Percentiles rank a stretch among this genome's conserved stretches.
Conservation (phyloP, 2,888 invertebrate species). For the Yponomeuta sedellus region DNA sequence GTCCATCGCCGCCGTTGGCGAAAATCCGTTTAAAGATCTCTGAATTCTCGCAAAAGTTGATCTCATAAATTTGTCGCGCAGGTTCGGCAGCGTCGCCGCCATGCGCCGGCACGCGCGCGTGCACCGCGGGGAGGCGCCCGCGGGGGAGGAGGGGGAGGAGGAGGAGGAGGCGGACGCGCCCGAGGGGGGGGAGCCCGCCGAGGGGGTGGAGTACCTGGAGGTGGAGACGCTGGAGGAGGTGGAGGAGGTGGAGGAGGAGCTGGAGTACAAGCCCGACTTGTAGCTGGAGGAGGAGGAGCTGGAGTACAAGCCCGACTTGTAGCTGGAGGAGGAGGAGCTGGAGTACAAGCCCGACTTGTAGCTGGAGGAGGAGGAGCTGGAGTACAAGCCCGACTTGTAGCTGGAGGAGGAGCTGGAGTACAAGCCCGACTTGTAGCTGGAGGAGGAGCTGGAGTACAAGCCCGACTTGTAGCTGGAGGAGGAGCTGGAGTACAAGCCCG, state of each 20-base stretch:
- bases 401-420: constrained; percentile 31
- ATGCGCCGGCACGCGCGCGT: constrained; percentile 55
- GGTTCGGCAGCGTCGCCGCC: constrained; percentile 57
- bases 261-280: constrained; percentile 21
- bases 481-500: constrained; percentile 41
- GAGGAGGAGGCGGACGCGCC: constrained; percentile 21
- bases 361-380: constrained; percentile 31
- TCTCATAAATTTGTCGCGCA: constrained; percentile 24
- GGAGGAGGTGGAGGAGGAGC: constrained; percentile 30
- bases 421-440: too few species aligned
- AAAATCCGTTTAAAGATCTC: neutral
- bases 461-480: constrained; percentile 55
- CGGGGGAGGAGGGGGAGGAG: constrained; percentile 37
- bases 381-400: constrained; percentile 16
- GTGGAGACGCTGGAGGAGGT: constrained; percentile 54
- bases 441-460: constrained; percentile 26
- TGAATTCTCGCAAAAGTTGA: neutral
- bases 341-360: constrained; percentile 45
- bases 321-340: constrained; percentile 57
- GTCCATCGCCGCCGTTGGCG: neutral
- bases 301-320: too few species aligned
- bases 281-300: constrained; percentile 30
- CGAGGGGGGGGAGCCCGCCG: constrained; percentile 18
- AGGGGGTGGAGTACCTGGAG: constrained; percentile 58
- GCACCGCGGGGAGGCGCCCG: constrained; percentile 32